These are phyloP conservation scores for Darevskia nairensis DNA, from an alignment of 2,797 vertebrate genomes.

Conservation along the genomic window DNA sequence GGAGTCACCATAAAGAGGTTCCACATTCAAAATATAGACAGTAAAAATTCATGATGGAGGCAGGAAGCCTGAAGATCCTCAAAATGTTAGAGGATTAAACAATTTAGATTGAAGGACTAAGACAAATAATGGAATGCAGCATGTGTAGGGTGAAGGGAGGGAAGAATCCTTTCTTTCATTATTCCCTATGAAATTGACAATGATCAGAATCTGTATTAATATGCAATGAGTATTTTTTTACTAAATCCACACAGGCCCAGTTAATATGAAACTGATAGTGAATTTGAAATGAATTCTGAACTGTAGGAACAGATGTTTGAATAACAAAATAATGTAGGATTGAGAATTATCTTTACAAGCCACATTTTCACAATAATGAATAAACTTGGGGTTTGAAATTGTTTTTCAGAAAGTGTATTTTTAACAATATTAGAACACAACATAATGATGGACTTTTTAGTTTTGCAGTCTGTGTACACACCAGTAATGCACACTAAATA, in stretches of 20 bases:
- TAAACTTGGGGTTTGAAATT: neutral
- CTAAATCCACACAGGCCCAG: neutral
- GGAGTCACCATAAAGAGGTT: neutral
- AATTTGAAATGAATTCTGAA: slow-evolving; percentile 1
- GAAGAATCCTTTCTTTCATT: neutral
- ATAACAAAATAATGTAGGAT: neutral
- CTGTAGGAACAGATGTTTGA: neutral
- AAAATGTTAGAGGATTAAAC: neutral
- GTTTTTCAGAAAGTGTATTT: neutral
- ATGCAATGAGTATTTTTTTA: neutral
- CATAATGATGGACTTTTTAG: neutral
- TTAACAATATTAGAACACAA: neutral
- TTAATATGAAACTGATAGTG: neutral
- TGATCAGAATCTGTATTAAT: neutral
- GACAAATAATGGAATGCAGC: neutral
- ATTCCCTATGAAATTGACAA: neutral
- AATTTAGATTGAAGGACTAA: neutral
- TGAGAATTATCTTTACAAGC: slow-evolving; percentile 8
- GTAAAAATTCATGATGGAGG: neutral
- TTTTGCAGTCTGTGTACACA: neutral
- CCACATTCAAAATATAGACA: neutral
- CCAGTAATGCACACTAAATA: neutral
- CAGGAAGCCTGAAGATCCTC: neutral
- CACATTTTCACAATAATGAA: slow-evolving; percentile 2
- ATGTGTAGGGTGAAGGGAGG: neutral